Conservation (phyloP, 2,888 invertebrate genomes). For the Pyrochroa serraticornis region DNA sequence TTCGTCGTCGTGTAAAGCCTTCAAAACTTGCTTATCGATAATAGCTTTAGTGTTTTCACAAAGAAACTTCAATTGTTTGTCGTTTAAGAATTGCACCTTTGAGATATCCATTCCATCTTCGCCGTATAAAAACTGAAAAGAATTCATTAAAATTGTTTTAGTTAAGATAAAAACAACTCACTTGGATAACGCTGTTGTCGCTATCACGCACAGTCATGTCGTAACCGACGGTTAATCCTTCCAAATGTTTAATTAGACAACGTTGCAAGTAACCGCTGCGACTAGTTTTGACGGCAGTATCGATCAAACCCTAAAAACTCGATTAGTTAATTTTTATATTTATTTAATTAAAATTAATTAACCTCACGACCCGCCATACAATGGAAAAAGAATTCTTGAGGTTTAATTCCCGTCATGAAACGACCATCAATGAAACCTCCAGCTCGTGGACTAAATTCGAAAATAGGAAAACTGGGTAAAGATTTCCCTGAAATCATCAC, state of each 20-base stretch:
- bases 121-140: conserved; percentile 79
- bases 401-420: conserved; percentile 97
- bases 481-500: conserved; percentile 92
- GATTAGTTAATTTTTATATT: not conserved
- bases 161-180: conserved; percentile 49
- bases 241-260: conserved; percentile 96
- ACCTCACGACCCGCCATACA: conserved; percentile 99
- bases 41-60: conserved; percentile 78
- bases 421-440: conserved; percentile 97
- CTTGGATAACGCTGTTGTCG: conserved; percentile 90
- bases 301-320: conserved; percentile 82
- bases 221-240: conserved; percentile 91
- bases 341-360: conserved; percentile 32
- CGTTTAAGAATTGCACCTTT: conserved; percentile 82
- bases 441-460: conserved; percentile 87
- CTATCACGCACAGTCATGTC: conserved; percentile 96
- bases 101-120: conserved; percentile 93
- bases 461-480: conserved; percentile 89
- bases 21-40: conserved; percentile 63
- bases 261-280: conserved; percentile 97
- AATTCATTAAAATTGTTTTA: too few relatives aligned
- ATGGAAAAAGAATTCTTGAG: conserved; percentile 98
- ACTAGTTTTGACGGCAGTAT: conserved; percentile 99
- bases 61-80: conserved; percentile 79
- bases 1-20: conserved; percentile 64